A percentile compares a stretch with the other conserved stretches of the same genome.
Evolutionary conservation across 2,888 invertebrate species (phyloP).

Genomic region (Pollenia angustigena): DNA sequence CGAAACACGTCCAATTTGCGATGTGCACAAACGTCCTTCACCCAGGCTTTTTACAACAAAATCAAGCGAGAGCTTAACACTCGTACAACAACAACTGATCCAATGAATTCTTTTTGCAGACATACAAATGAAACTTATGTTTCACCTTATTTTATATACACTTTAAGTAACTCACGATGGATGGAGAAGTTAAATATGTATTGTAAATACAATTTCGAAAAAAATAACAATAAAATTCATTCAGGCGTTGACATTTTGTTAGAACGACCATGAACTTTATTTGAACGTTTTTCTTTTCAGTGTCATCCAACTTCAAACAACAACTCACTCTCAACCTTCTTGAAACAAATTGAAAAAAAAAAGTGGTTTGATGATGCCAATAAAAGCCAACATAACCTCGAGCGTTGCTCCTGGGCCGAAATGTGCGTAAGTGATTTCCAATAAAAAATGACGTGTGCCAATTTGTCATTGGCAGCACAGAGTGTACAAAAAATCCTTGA

Average conservation of each 20-base stretch:
- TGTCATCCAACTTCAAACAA: constrained; percentile 47
- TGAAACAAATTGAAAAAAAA: neutral
- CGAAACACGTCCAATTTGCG: neutral
- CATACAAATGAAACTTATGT: constrained; percentile 17
- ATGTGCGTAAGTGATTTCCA: constrained; percentile 27
- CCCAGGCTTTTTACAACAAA: neutral
- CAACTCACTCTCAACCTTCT: neutral
- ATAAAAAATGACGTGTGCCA: neutral
- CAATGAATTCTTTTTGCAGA: constrained; percentile 15
- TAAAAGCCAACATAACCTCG: neutral
- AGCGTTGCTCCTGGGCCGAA: constrained; percentile 6
- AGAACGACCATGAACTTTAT: constrained; percentile 62
- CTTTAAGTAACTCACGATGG: neutral
- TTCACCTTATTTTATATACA: neutral
- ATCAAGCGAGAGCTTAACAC: constrained; percentile 20
- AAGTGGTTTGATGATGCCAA: constrained; percentile 20
- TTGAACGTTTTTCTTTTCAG: constrained; percentile 38
- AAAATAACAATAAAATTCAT: neutral
- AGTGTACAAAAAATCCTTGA: constrained; percentile 81
- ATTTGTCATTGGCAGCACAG: constrained; percentile 47
- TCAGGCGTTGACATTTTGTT: constrained; percentile 60
- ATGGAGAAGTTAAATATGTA: neutral
- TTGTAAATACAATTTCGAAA: neutral
- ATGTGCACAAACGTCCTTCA: constrained; percentile 21
- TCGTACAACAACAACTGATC: neutral